Percentiles rank a stretch among this genome's conserved stretches.
These are phyloP conservation scores for Eulemur coronatus DNA, from an alignment of 2,797 vertebrate genomes.

Conservation along the genomic window DNA sequence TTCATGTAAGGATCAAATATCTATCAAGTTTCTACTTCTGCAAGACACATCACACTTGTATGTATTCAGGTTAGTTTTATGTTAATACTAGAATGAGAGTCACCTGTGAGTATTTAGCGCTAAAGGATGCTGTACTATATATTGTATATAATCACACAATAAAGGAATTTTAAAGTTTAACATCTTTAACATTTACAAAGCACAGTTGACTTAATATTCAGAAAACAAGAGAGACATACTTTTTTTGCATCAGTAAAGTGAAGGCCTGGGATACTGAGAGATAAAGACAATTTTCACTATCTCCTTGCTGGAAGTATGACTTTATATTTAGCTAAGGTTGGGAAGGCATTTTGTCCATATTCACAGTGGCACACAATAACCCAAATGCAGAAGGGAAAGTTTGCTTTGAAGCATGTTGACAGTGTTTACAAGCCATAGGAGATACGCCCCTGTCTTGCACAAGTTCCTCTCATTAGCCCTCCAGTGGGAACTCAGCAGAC, in stretches of 20 bases:
- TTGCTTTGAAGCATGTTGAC: neutral
- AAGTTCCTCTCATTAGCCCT: neutral
- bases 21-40: neutral
- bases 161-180: neutral
- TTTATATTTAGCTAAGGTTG: neutral
- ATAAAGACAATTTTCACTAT: neutral
- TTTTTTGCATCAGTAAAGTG: neutral
- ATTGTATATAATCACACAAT: neutral
- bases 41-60: neutral
- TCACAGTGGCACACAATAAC: neutral
- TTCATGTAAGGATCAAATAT: neutral
- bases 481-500: neutral
- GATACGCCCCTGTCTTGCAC: neutral
- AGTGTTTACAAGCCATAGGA: neutral
- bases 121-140: neutral
- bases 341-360: neutral
- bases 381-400: neutral
- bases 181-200: neutral
- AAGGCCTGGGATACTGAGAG: neutral
- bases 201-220: neutral
- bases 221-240: neutral
- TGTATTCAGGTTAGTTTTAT: neutral
- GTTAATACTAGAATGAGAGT: neutral
- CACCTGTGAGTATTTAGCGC: neutral
- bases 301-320: neutral